Evolutionary conservation across 2,113 vertebrate genomes (phyloP).

Genomic region (Austrofundulus limnaeus): DNA sequence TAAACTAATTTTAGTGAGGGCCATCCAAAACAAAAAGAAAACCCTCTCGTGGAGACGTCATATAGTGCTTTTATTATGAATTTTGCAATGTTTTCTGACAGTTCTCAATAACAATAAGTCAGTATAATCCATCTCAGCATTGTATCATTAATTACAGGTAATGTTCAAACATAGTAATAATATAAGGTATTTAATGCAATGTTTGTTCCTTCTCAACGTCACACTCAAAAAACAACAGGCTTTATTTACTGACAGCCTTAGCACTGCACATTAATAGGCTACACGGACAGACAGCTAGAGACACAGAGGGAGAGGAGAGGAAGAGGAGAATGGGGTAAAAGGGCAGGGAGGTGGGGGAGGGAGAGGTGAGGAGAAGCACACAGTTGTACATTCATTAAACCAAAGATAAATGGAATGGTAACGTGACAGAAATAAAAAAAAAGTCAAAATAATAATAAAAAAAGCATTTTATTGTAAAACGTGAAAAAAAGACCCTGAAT

Average conservation of each 20-base stretch:
- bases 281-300: constrained; percentile 82
- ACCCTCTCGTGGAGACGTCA: constrained; percentile 62
- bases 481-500: constrained; percentile 32
- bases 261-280: constrained; percentile 83
- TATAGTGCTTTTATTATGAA: constrained; percentile 85
- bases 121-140: constrained; percentile 72
- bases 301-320: constrained; percentile 57
- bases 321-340: constrained; percentile 30
- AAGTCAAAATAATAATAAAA: constrained; percentile 8
- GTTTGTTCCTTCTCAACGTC: constrained; percentile 79
- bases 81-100: constrained; percentile 77
- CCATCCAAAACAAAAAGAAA: constrained; percentile 17
- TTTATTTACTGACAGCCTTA: constrained; percentile 82
- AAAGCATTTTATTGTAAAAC: constrained; percentile 22
- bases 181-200: constrained; percentile 79
- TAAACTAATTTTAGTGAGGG: not conserved
- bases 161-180: constrained; percentile 77
- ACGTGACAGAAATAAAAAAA: constrained; percentile 12
- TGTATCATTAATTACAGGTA: constrained; percentile 78
- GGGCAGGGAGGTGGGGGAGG: constrained; percentile 14
- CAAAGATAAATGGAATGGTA: constrained; percentile 50
- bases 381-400: constrained; percentile 75
- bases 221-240: constrained; percentile 83
- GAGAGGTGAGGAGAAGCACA: constrained; percentile 63
- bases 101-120: constrained; percentile 78